Evolutionary conservation across 2,113 vertebrate genomes (phyloP).

Genomic region (Catharus fuscescens): DNA sequence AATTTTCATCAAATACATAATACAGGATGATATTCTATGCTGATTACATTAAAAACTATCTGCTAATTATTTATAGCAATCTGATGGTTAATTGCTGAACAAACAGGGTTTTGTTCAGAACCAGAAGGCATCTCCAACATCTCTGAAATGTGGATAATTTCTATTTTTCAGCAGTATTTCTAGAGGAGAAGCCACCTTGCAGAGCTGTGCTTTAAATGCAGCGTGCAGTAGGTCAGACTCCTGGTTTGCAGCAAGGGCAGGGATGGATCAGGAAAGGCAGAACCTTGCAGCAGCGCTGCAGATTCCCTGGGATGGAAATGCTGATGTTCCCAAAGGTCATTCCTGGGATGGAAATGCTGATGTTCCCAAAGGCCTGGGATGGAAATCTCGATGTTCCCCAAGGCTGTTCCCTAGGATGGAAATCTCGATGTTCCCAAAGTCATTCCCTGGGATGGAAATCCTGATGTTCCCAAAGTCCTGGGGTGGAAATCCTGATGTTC

Average conservation of each 20-base stretch:
- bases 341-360: too few relatives aligned
- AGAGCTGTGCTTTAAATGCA: not conserved
- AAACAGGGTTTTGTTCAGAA: not conserved
- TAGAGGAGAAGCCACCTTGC: not conserved
- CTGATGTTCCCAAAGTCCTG: too few relatives aligned
- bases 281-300: not conserved
- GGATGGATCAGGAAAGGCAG: not conserved
- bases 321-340: too few relatives aligned
- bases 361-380: too few relatives aligned
- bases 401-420: too few relatives aligned
- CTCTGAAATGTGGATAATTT: fast-evolving
- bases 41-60: not conserved
- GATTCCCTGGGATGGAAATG: not conserved
- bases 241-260: not conserved
- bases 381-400: too few relatives aligned
- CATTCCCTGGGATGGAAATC: too few relatives aligned
- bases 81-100: not conserved
- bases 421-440: too few relatives aligned
- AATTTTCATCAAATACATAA: fast-evolving
- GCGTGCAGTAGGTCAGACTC: fast-evolving
- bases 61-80: not conserved
- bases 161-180: not conserved
- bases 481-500: too few relatives aligned
- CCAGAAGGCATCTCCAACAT: not conserved
- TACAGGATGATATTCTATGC: not conserved